These are phyloP conservation scores for Papilio polytes DNA, from an alignment of 1,140 invertebrate species.

Conservation along the genomic window DNA sequence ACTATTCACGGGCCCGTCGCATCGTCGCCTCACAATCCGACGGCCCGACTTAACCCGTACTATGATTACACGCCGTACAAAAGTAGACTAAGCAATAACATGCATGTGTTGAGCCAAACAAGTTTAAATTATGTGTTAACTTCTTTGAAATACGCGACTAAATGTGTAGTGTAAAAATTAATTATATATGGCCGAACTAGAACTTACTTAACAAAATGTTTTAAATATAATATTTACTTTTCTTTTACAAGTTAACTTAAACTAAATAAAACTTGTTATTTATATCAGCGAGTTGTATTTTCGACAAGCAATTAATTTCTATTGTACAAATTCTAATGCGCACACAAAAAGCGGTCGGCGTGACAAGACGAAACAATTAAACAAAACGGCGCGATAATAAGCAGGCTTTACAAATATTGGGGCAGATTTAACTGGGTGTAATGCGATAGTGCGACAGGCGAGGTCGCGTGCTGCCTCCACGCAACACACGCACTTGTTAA, in stretches of 20 bases:
- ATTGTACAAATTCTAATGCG: slow-evolving; percentile 59
- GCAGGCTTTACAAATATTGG: slow-evolving; percentile 79
- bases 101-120: background rate
- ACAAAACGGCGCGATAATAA: slow-evolving; percentile 67
- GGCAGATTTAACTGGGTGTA: slow-evolving; percentile 77
- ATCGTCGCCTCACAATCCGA: slow-evolving; percentile 48
- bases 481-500: slow-evolving; percentile 69
- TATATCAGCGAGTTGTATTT: slow-evolving; percentile 19
- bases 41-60: slow-evolving; percentile 57
- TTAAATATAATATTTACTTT: background rate
- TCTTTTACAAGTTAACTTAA: background rate
- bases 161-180: background rate
- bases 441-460: slow-evolving; percentile 75
- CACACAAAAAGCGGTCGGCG: slow-evolving; percentile 47
- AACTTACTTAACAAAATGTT: background rate
- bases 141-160: background rate
- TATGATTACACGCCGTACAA: slow-evolving; percentile 58
- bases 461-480: slow-evolving; percentile 65
- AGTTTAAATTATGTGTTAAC: background rate
- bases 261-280: background rate
- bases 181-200: too few species aligned
- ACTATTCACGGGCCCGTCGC: slow-evolving; percentile 68
- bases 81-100: slow-evolving; percentile 45
- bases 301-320: slow-evolving; percentile 44
- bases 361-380: slow-evolving; percentile 71